phyloP scores from a whole-genome alignment of 2,888 invertebrate species.

The Lasioglossum malachurum region DNA sequence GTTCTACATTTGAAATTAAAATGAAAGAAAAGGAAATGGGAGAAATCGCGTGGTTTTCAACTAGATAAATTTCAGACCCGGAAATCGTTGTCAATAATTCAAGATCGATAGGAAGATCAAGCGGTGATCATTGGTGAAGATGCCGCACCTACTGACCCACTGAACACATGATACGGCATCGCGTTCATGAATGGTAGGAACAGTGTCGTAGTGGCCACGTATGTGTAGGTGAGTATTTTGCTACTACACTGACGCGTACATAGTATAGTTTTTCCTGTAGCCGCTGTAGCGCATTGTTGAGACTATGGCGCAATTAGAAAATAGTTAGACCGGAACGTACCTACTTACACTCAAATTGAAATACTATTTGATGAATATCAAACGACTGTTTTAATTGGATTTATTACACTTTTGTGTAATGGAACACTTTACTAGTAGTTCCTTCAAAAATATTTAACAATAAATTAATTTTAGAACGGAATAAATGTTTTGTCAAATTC shows the following conservation, averaged over 20 bases:
- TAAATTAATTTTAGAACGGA: no score
- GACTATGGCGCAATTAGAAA: slow-evolving; percentile 51
- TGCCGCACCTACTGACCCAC: slow-evolving; percentile 61
- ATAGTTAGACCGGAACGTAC: slow-evolving; percentile 11
- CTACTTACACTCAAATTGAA: not conserved
- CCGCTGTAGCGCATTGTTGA: slow-evolving; percentile 26
- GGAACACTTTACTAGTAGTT: not conserved
- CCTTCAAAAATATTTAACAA: not conserved
- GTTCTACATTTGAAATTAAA: not conserved
- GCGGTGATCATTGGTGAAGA: slow-evolving; percentile 47
- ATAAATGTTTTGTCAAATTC: no score
- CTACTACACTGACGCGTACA: not conserved
- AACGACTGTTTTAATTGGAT: not conserved
- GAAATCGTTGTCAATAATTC: slow-evolving; percentile 19
- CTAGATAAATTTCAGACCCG: not conserved
- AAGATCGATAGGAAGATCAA: slow-evolving; percentile 40
- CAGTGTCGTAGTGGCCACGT: not conserved
- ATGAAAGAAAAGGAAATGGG: not conserved
- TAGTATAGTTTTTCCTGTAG: slow-evolving; percentile 38
- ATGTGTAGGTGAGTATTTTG: slow-evolving; percentile 12
- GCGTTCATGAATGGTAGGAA: slow-evolving; percentile 13
- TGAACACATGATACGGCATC: slow-evolving; percentile 43
- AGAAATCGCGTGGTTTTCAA: not conserved
- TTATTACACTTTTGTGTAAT: not conserved
- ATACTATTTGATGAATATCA: not conserved